Evolutionary conservation across 2,888 invertebrate genomes (phyloP), one percentile per base, ranked within the genome.

Genomic region (Epinotia nisella): DNA sequence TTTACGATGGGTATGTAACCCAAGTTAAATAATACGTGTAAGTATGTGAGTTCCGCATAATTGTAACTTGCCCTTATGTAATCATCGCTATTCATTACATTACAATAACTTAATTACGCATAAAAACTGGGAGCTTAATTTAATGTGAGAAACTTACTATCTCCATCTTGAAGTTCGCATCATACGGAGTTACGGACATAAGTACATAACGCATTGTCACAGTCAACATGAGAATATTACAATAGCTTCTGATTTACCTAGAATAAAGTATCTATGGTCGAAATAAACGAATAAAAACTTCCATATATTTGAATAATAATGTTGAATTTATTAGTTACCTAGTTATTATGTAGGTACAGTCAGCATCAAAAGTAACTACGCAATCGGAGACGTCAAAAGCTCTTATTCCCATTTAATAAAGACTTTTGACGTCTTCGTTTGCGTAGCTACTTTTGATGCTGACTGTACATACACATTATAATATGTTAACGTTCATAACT

Each of bases 141-240:
- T 74, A 70, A 61, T 78, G 80, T 81, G 81, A 77, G 82, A 81
- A 81, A 77, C 74, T 17, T 21, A 62, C 35, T 68, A 55, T 73
- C 53, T 73, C 17, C 24, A 64, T 69, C 56, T 64, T 24, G n/a
- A 66, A 69, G 61, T 73, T 69, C 41, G 73, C 73, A 73, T 62
- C 41, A 17, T 64, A 35, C 73, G 58, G 51, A 51, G 53, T 64
- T 24, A 73, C 51, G 58, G 51, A 41, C 58, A 68, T 24, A 73
- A 39, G 56, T 66, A 58, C 58, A 64, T 73, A 72, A 61, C 19
- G 56, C 56, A 29, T 13, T 17, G 49, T 21, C 67, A 56, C 67
- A 72, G 67, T 56, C 35, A 13, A 45, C 21, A 56, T 9, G 7
- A 15, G 3, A 62, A 39, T 13, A 56, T 4, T 41, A n/a, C 19